Evolutionary conservation across 2,888 invertebrate species (phyloP), one percentile per base, ranked within the genome.

Genomic region (Aleiodes leptofemur): DNA sequence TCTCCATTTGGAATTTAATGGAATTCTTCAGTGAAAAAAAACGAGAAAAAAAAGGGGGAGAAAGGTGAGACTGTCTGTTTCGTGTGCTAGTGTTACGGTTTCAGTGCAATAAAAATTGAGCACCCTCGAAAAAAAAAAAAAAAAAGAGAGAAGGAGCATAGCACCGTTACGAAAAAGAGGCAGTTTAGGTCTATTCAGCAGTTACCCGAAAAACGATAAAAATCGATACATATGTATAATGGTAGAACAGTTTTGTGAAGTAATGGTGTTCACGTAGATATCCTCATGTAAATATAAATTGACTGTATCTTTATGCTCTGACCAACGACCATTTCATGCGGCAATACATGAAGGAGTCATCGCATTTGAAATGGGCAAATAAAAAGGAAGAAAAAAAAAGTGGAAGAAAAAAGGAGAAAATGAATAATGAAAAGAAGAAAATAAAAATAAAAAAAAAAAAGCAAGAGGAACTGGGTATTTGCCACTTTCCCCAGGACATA

Each of bases 401-500:
- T 38, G 7, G 5, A 14, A 16, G 48, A 5, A 23, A 13, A 23
- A 13, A 50, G 8, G 50, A 68, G 50, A 43, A 43, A 43, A 68
- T 34, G 14, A 59, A 34, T 14, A 68, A 59, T 72, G 34, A 66
- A 69, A 81, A 78, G 80, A 78, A 71, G 74, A 78, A 73, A 78
- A 77, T 77, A 77, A 34, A 2, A 5, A 5, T 31, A 5, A 31
- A 76, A 75, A 77, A 78, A 69, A 77, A 16, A 11, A 16, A 11
- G 48, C 34, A 34, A 34, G 34, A 34, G 16, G 64, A 16, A 16
- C 64, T 64, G 64, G 64, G 43, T 43, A 43, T 73, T 64, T 69
- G 75, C 76, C 76, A 72, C 75, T 78, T 79, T 80, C 80, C 82
- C 82, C 81, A 72, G 78, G 74, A 74, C 64, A 78, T 6, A 53